Conservation (phyloP, 2,888 invertebrate genomes). For the Leptopilina drosophilae region DNA sequence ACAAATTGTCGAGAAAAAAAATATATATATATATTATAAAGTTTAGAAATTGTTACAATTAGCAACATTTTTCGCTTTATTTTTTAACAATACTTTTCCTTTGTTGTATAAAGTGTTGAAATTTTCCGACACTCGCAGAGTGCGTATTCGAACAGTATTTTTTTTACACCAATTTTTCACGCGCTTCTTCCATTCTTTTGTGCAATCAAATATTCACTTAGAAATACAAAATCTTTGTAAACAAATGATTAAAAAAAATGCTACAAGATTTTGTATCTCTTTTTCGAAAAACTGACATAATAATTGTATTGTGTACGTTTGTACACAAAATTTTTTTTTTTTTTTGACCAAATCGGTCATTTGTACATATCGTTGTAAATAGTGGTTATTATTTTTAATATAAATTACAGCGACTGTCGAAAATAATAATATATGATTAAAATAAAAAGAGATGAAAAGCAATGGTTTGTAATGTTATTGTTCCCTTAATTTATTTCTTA, state of each 20-base stretch:
- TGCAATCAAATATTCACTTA: background rate
- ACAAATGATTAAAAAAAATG: background rate
- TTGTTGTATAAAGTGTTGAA: background rate
- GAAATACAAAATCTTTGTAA: conserved; percentile 4
- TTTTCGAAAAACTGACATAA: conserved; percentile 1
- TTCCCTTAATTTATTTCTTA: background rate
- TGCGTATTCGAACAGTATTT: background rate
- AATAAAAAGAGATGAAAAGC: conserved; percentile 15
- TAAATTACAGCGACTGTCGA: conserved; percentile 36
- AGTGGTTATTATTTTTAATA: conserved; percentile 32
- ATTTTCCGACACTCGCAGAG: background rate
- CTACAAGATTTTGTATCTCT: background rate
- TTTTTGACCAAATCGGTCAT: conserved; percentile 25
- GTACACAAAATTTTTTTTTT: background rate
- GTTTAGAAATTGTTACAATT: too few relatives aligned
- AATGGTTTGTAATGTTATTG: background rate
- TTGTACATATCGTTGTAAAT: conserved; percentile 38
- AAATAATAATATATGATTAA: conserved; percentile 25
- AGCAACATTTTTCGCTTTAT: background rate
- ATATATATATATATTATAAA: too few relatives aligned
- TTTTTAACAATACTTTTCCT: conserved; percentile 6
- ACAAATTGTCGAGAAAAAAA: too few relatives aligned
- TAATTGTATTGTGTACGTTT: conserved; percentile 7
- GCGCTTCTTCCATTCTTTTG: background rate
- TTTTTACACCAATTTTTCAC: background rate